These are phyloP conservation scores for Zeuzera pyrina DNA, from an alignment of 2,888 invertebrate genomes.

Conservation along the genomic window DNA sequence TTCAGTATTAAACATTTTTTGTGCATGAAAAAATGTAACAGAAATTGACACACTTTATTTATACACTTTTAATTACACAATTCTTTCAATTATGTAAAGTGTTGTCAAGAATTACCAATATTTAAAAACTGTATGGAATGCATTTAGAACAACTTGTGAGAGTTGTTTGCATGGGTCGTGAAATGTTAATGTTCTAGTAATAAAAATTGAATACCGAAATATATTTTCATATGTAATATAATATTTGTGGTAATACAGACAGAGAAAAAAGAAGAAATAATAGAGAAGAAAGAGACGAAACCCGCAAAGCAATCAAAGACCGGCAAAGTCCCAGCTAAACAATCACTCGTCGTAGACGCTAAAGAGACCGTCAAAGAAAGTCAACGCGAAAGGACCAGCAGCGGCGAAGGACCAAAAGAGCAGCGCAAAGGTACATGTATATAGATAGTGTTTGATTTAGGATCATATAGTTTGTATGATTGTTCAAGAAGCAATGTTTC, in stretches of 20 bases:
- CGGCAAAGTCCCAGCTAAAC: constrained; percentile 25
- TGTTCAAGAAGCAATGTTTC: background rate
- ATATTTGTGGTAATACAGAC: constrained; percentile 12
- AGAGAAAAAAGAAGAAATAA: constrained; percentile 52
- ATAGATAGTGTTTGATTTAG: no score
- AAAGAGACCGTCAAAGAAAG: constrained; percentile 42
- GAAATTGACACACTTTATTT: no score
- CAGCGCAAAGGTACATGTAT: constrained; percentile 65
- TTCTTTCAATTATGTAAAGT: no score
- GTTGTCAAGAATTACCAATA: no score
- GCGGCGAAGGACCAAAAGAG: constrained; percentile 49
- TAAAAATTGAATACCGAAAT: no score
- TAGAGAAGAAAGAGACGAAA: constrained; percentile 44
- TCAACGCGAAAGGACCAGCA: constrained; percentile 36
- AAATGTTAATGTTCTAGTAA: no score
- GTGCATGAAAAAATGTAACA: no score
- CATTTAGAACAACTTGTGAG: no score
- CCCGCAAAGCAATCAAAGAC: constrained; percentile 31
- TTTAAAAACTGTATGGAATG: no score
- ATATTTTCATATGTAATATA: background rate
- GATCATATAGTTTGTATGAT: background rate
- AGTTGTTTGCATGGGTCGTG: no score
- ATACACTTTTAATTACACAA: no score
- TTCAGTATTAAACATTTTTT: no score
- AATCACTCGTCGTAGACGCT: constrained; percentile 21